Evolutionary conservation across 2,888 invertebrate genomes (phyloP).

Genomic region (Mechanitis mazaeus): DNA sequence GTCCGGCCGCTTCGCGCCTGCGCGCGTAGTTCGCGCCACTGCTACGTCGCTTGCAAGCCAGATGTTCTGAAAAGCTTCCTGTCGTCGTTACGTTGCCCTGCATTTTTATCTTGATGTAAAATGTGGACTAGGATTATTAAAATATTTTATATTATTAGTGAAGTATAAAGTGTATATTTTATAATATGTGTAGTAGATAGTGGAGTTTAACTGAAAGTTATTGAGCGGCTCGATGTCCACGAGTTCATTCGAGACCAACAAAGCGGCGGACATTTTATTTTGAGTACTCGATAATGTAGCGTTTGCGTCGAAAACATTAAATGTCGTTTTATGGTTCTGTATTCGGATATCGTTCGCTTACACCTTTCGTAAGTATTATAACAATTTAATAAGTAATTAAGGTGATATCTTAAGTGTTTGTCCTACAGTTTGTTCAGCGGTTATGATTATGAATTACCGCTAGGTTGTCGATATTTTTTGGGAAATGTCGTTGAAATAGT

Average conservation of each 20-base stretch:
- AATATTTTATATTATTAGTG: conserved; percentile 58
- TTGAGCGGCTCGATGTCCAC: conserved; percentile 75
- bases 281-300: conserved; percentile 77
- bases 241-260: conserved; percentile 76
- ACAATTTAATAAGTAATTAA: conserved; percentile 43
- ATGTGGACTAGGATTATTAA: conserved; percentile 65
- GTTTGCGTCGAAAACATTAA: conserved; percentile 73
- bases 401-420: conserved; percentile 44
- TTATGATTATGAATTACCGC: conserved; percentile 57
- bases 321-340: conserved; percentile 75
- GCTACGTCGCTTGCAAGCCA: conserved; percentile 74
- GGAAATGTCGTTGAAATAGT: conserved; percentile 63
- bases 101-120: conserved; percentile 63
- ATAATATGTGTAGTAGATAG: conserved; percentile 62
- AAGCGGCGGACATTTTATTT: conserved; percentile 79
- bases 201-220: conserved; percentile 60
- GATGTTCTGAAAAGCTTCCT: conserved; percentile 77
- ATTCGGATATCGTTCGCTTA: conserved; percentile 72
- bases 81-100: conserved; percentile 65
- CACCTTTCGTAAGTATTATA: conserved; percentile 73
- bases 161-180: conserved; percentile 59
- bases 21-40: conserved; percentile 77
- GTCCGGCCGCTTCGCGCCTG: conserved; percentile 69
- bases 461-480: conserved; percentile 64
- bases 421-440: conserved; percentile 48